Evolutionary conservation across 2,113 vertebrate species (phyloP).

Genomic region (Mellivora capensis): DNA sequence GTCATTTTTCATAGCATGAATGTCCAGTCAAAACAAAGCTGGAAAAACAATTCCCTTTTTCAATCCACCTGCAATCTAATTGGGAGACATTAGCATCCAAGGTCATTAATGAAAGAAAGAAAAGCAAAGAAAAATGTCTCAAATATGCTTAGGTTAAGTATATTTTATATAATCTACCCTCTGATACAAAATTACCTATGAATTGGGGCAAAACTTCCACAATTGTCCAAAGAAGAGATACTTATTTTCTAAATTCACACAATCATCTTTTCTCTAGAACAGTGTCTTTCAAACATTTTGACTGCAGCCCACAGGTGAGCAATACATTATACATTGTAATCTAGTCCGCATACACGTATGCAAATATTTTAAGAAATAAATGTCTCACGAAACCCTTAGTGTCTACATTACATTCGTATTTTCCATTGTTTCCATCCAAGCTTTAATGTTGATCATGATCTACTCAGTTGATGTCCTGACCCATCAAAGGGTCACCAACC

Average conservation of each 20-base stretch:
- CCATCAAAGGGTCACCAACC: not conserved
- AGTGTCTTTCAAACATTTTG: not conserved
- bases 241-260: constrained; percentile 11
- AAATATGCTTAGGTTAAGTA: constrained; percentile 1
- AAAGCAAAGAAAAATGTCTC: not conserved
- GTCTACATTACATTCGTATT: not conserved
- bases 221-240: not conserved
- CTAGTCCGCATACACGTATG: not conserved
- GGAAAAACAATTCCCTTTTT: constrained; percentile 39
- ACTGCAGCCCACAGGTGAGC: not conserved
- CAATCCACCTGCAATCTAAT: not conserved
- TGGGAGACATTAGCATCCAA: not conserved
- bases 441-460: not conserved
- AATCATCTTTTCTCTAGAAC: constrained; percentile 1
- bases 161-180: constrained; percentile 21
- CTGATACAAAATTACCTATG: not conserved
- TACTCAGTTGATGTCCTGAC: not conserved
- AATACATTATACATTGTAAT: not conserved
- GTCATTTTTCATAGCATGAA: constrained; percentile 21
- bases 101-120: constrained; percentile 6
- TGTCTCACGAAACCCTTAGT: not conserved
- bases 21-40: not conserved
- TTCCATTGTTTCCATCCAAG: not conserved
- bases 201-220: not conserved
- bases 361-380: constrained; percentile 4